These are phyloP conservation scores for Peucedramus taeniatus DNA, from an alignment of 2,113 vertebrate genomes.

Conservation along the genomic window DNA sequence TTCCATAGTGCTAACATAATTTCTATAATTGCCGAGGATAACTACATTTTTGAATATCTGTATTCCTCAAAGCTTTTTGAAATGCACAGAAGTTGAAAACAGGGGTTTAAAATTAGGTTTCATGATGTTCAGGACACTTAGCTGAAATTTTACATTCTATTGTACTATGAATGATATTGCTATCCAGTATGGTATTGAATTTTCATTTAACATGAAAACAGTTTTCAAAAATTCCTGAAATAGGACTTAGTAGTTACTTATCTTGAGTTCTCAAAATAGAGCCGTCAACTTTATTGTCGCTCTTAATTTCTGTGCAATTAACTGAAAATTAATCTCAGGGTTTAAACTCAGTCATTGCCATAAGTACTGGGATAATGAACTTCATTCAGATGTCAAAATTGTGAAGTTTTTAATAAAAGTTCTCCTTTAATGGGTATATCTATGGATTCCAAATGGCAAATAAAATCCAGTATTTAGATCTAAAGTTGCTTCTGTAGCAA, in stretches of 20 bases:
- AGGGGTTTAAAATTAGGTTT: background rate
- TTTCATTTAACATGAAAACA: background rate
- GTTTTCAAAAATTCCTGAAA: background rate
- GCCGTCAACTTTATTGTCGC: background rate
- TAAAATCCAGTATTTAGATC: background rate
- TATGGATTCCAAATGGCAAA: background rate
- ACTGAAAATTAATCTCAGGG: background rate
- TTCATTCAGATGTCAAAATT: background rate
- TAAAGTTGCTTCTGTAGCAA: background rate
- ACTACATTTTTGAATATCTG: background rate
- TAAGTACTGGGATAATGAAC: background rate
- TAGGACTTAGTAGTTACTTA: background rate
- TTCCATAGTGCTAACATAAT: background rate
- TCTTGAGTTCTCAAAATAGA: background rate
- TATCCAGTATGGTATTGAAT: background rate
- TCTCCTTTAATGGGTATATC: background rate
- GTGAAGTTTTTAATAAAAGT: background rate
- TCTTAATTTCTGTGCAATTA: background rate
- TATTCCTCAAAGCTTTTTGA: background rate
- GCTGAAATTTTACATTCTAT: background rate
- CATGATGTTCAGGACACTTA: background rate
- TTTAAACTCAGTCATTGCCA: background rate
- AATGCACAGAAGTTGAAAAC: background rate
- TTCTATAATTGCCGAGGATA: background rate
- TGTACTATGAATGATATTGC: background rate